These are phyloP conservation scores for Rhabdomys dilectus DNA, from an alignment of 2,113 vertebrate genomes.

Conservation along the genomic window DNA sequence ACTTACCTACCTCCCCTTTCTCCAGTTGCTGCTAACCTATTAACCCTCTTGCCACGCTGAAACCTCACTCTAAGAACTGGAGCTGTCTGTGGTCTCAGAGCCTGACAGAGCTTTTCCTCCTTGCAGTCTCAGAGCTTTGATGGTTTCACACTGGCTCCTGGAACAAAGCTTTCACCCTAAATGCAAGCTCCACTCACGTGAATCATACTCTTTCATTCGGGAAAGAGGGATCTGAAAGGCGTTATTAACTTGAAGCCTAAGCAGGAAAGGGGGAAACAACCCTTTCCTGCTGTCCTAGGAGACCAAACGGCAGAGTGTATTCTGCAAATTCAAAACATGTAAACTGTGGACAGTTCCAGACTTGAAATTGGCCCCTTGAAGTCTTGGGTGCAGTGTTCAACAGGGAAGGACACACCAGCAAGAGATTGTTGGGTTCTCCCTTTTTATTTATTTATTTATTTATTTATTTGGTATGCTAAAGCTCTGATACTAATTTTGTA, in stretches of 20 bases:
- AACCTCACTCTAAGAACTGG: slow-evolving; percentile 49
- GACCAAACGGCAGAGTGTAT: background rate
- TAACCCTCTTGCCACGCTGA: slow-evolving; percentile 82
- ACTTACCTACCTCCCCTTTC: slow-evolving; percentile 83
- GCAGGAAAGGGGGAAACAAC: background rate
- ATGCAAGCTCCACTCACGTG: background rate
- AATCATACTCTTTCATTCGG: slow-evolving; percentile 17
- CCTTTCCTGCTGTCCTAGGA: background rate
- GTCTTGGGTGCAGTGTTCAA: background rate
- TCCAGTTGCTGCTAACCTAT: slow-evolving; percentile 81
- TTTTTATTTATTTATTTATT: background rate
- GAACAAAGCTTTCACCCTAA: background rate
- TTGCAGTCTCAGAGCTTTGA: slow-evolving; percentile 4
- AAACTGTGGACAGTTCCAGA: slow-evolving; percentile 1
- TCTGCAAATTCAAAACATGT: slow-evolving; percentile 19
- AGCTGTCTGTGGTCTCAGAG: slow-evolving; percentile 27
- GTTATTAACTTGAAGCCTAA: slow-evolving; percentile 8
- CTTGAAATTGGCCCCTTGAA: background rate
- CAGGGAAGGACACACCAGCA: slow-evolving; percentile 39
- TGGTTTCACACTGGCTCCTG: slow-evolving; percentile 46
- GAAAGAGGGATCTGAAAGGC: background rate
- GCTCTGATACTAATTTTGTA: slow-evolving; percentile 12
- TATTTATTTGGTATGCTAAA: background rate
- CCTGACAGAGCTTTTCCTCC: slow-evolving; percentile 32
- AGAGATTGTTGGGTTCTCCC: slow-evolving; percentile 1